Conservation (phyloP, 2,888 invertebrate species). For the Callyntrura guangdongensis region DNA sequence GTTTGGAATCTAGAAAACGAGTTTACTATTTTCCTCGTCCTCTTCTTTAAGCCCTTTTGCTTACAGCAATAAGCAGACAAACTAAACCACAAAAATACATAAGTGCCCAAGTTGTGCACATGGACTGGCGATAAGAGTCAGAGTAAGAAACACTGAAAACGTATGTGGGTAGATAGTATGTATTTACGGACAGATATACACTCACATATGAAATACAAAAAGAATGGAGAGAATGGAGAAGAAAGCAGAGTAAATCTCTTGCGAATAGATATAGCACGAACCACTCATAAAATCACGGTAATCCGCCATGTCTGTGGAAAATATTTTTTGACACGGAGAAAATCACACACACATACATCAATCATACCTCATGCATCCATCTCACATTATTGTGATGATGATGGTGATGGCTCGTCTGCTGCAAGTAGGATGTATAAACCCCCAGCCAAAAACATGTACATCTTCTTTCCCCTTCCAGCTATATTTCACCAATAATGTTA, state of each 20-base stretch:
- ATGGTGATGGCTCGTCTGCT: neutral
- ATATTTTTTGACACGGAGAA: constrained; percentile 74
- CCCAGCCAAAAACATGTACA: neutral
- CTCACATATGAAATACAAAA: constrained; percentile 48
- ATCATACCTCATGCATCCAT: constrained; percentile 42
- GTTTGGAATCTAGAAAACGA: constrained; percentile 60
- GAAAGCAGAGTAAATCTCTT: constrained; percentile 69
- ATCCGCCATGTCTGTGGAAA: constrained; percentile 76
- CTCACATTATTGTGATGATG: constrained; percentile 42
- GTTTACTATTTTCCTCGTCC: constrained; percentile 55
- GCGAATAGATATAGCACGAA: constrained; percentile 75
- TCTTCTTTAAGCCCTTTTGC: constrained; percentile 61
- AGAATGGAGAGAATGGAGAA: constrained; percentile 37
- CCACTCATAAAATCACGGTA: constrained; percentile 77
- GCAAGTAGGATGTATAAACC: neutral
- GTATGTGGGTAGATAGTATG: too few relatives aligned
- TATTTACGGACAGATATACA: constrained; percentile 10
- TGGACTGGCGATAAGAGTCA: neutral
- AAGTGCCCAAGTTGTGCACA: neutral
- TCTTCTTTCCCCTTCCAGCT: constrained; percentile 52
- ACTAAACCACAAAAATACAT: constrained; percentile 41
- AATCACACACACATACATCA: constrained; percentile 55
- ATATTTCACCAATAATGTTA: constrained; percentile 59
- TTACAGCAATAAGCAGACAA: constrained; percentile 68
- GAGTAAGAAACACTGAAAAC: constrained; percentile 12